A percentile compares a stretch with the other conserved stretches of the same genome.
These are phyloP conservation scores for Corynorhinus townsendii DNA, from an alignment of 2,113 vertebrate genomes.

Conservation along the genomic window DNA sequence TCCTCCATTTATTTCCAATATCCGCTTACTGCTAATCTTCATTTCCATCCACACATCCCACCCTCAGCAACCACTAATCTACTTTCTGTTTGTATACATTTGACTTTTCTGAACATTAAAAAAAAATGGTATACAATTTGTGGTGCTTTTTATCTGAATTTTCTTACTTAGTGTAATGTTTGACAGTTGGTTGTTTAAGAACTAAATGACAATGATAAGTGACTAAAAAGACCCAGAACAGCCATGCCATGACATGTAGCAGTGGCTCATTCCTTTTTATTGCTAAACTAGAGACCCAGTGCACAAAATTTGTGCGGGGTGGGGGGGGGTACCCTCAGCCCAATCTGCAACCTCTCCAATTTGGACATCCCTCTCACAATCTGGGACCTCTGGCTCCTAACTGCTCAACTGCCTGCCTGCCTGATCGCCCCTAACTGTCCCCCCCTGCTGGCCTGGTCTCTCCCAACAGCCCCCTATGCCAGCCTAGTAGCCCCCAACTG, in stretches of 20 bases:
- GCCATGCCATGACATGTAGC: not conserved
- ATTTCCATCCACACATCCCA: not conserved
- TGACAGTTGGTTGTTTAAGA: not conserved
- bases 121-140: not conserved
- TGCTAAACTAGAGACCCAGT: no score
- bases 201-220: not conserved
- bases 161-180: not conserved
- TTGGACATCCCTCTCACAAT: no score
- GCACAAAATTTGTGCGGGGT: no score
- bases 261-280: not conserved
- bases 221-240: not conserved
- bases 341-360: no score
- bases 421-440: no score
- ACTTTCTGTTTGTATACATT: not conserved
- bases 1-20: not conserved
- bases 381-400: no score
- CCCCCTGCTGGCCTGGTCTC: no score
- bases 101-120: not conserved
- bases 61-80: not conserved
- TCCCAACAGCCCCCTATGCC: no score
- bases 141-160: not conserved
- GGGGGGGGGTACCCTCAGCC: no score
- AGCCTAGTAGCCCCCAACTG: no score
- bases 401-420: no score
- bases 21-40: not conserved